These are phyloP conservation scores for Eurosta solidaginis DNA, from an alignment of 1,140 invertebrate species.

Conservation along the genomic window DNA sequence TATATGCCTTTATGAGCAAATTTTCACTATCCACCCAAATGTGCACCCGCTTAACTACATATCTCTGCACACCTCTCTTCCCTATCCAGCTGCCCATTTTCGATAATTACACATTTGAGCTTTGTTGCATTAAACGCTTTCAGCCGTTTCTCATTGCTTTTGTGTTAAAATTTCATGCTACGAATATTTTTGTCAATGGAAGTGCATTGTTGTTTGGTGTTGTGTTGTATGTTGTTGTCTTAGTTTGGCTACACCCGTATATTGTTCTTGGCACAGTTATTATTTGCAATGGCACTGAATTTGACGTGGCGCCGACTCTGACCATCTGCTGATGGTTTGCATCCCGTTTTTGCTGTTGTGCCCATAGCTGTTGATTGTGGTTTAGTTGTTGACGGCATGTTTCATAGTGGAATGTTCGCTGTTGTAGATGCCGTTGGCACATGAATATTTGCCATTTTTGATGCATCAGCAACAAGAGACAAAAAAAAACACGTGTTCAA, in stretches of 20 bases:
- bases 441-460: neutral
- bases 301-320: neutral
- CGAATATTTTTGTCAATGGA: too few relatives aligned
- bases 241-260: neutral
- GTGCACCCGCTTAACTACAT: neutral
- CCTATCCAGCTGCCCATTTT: neutral
- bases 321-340: neutral
- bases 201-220: too few relatives aligned
- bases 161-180: neutral
- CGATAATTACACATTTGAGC: neutral
- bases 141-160: neutral
- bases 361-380: neutral
- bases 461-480: neutral
- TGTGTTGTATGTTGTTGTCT: neutral
- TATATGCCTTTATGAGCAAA: too few relatives aligned
- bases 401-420: neutral
- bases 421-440: too few relatives aligned
- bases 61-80: neutral
- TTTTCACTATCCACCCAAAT: too few relatives aligned
- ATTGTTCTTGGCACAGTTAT: neutral
- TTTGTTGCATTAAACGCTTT: neutral
- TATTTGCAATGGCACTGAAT: neutral
- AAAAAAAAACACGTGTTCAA: constrained; percentile 4
- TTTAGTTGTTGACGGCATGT: neutral
- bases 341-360: neutral